Evolutionary conservation across 30 jellyfish, hydroid and myxozoan species (phyloP).

Genomic region (Aurelia aurita): DNA sequence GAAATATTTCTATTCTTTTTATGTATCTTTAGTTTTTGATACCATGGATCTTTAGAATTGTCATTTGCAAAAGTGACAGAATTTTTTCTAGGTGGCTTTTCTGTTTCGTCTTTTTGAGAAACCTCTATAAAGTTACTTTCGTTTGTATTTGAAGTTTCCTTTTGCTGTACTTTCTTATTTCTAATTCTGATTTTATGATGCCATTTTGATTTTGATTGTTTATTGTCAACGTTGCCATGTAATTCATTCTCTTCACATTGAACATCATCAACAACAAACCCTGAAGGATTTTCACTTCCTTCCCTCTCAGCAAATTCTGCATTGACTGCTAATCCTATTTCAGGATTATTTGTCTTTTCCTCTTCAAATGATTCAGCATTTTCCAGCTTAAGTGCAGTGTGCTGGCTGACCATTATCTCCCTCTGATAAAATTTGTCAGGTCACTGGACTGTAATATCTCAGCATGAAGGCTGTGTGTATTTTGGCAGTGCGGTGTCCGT

Average conservation of each 20-base stretch:
- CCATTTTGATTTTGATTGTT: neutral
- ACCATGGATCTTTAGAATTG: neutral
- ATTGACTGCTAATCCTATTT: neutral
- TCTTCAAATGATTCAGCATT: neutral
- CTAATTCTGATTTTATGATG: neutral
- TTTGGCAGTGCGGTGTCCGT: no score
- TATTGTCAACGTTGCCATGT: neutral
- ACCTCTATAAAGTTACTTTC: neutral
- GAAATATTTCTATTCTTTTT: neutral
- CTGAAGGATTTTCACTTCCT: no score
- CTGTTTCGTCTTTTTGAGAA: neutral
- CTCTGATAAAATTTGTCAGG: neutral
- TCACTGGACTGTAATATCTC: no score
- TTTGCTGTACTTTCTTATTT: neutral
- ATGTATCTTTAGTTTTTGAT: neutral
- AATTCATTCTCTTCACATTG: neutral
- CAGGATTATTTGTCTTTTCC: neutral
- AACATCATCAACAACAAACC: neutral
- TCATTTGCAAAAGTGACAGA: neutral
- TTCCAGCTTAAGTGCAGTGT: no score
- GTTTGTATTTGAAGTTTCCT: neutral
- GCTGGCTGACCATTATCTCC: neutral
- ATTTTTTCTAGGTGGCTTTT: neutral
- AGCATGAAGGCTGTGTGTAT: no score
- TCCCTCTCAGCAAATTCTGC: no score